Evolutionary conservation across 2,888 invertebrate species (phyloP), one percentile per base, ranked within the genome.

Genomic region (Pecten maximus): DNA sequence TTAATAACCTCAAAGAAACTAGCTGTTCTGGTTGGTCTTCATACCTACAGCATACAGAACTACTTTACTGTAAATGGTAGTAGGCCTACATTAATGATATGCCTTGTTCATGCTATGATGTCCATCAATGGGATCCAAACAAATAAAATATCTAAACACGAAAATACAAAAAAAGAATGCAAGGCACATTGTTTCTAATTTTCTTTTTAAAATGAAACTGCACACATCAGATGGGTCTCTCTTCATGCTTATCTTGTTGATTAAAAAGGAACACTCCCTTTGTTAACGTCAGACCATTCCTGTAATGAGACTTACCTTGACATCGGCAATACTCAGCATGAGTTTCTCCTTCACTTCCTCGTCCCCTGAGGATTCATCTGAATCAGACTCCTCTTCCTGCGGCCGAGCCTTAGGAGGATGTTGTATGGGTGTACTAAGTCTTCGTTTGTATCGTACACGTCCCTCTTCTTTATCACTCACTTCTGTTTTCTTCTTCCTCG

Each of bases 311-410:
- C 93, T 91, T 87, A 96, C 96, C 94, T 94, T 94, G 40, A 96
- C 94, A 91, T 96, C 96, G 89, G 93, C 94, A 88, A 96, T 93
- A 74, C 95, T 96, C 15, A 96, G 92, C 44, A 95, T 94, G 40
- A 96, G 92, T 90, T 94, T 95, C 87, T 96, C 94, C 89, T 91
- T 91, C n/a, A 74, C 93, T 35, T 92, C 92, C 48, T 93, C 91
- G 50, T 88, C 90, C 23, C 74, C 39, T 48, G 91, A 90, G 0
- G 91, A 88, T 74, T 92, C 90, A 40, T 89, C 86, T 16, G 87
- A 19, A 23, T 54, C 39, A 0, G 87, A 86, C 8, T 48, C 19
- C n/a, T 40, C 87, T 40, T 88, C 60, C 54, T 88, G 89, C 35
- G 88, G 74, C 35, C 74, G 74, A 28, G 74, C 6, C 28, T 35